Conservation (phyloP, 2,797 vertebrate genomes). For the Momotus momota region DNA sequence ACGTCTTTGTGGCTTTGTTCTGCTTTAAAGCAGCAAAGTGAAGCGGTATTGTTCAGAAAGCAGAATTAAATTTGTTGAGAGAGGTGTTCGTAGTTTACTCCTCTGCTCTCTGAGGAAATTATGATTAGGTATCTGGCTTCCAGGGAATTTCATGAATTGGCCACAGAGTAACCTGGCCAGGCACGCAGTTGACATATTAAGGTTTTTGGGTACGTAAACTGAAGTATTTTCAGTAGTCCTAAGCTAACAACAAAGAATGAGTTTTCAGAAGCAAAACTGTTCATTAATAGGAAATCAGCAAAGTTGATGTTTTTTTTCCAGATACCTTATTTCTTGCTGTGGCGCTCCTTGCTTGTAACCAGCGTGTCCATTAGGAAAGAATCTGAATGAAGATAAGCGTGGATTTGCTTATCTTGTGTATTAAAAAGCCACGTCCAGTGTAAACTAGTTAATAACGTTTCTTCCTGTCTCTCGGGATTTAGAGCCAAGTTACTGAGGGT, state of each 20-base stretch:
- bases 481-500: not conserved
- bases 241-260: not conserved
- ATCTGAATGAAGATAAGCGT: not conserved
- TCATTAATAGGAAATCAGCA: not conserved
- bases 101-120: not conserved
- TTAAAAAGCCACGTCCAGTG: not conserved
- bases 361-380: not conserved
- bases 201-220: not conserved
- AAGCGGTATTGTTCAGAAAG: not conserved
- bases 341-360: not conserved
- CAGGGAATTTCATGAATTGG: not conserved
- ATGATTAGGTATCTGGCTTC: not conserved
- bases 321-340: not conserved
- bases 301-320: not conserved
- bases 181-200: not conserved
- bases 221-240: not conserved
- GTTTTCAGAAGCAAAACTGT: not conserved
- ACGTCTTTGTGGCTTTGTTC: not conserved
- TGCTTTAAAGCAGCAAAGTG: slow-evolving; percentile 4
- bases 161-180: not conserved
- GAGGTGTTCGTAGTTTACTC: not conserved
- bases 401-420: slow-evolving; percentile 4
- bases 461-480: not conserved
- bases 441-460: slow-evolving; percentile 3
- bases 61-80: not conserved